Conservation (phyloP, 2,113 vertebrate genomes). For the Pitta sordida region DNA sequence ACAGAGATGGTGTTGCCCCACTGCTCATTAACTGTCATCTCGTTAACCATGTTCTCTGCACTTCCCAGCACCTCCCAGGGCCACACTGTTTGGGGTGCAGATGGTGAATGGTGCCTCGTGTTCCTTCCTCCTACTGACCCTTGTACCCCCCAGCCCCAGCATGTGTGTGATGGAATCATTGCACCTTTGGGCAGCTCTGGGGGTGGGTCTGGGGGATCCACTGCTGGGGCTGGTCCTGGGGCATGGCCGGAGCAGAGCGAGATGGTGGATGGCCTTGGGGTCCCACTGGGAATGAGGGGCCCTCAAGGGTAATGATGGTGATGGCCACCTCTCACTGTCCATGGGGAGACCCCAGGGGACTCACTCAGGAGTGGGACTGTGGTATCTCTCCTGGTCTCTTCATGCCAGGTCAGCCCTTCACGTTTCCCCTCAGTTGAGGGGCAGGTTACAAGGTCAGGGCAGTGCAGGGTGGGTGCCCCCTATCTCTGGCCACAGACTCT, state of each 20-base stretch:
- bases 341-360: no score
- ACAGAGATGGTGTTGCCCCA: not conserved
- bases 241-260: not conserved
- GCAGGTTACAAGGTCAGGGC: not conserved
- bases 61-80: not conserved
- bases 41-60: not conserved
- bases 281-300: not conserved
- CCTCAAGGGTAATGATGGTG: not conserved
- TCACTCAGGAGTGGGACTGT: not conserved
- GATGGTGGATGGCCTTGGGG: not conserved
- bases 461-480: accelerated
- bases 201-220: not conserved
- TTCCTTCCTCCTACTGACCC: not conserved
- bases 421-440: not conserved
- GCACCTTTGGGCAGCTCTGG: not conserved
- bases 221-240: not conserved
- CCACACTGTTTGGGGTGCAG: not conserved
- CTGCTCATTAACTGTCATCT: not conserved
- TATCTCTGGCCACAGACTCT: not conserved
- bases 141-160: no score
- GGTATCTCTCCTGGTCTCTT: not conserved
- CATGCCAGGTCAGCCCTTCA: not conserved
- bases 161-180: not conserved
- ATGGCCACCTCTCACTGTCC: not conserved
- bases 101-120: not conserved